Base-by-base conservation (phyloP, 2,888 invertebrate species). In the Andrena hattorfiana region DNA sequence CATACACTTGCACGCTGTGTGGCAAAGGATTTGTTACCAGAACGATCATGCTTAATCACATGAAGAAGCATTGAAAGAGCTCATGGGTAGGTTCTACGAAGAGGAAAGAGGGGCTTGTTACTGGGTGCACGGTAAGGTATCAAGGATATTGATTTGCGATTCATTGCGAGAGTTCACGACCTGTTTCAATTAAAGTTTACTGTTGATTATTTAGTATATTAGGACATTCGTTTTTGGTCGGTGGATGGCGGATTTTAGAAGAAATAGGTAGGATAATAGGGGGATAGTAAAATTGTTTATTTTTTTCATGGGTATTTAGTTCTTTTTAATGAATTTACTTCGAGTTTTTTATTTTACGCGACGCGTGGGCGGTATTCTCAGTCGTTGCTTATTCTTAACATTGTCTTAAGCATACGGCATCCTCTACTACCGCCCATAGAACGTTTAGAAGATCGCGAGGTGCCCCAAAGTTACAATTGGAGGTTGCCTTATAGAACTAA, bases 31-130 rank as follows among this genome's bases (percentile, higher is more conserved):
- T 94, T 78, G 94, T 94, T 42, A 94, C 94, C 2, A 92, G 94
- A 69, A 94, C 94, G 2, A 94, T 94, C 63, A 94, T 94, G 94
- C 92, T 94, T 88, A 94, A 94, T 91, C 94, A 94, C 78, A 94
- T 94, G 94, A 94, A 94, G 85, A 94, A 94, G 83, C 94, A 94
- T 85, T 94, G 62, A 72, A 28, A 5, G n/a, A 1, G 0, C 16
- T 48, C 20, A 10, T 49, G 16, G 59, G 4, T 30, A 10, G 67
- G 28, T 2, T 30, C 6, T 2, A n/a, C 10, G 54, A 63, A 16
- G 13, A 42, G 42, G 42, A 42, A 16, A 20, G 42, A 26, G 28
- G 20, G 16, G 16, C 63, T 70, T n/a, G 42, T 77, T 59, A 59
- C 20, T 16, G 1, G 23, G 7, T 28, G 32, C n/a, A 35, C 75